These are phyloP conservation scores for Anas platyrhynchos DNA, from an alignment of 2,113 vertebrate genomes.

Conservation along the genomic window DNA sequence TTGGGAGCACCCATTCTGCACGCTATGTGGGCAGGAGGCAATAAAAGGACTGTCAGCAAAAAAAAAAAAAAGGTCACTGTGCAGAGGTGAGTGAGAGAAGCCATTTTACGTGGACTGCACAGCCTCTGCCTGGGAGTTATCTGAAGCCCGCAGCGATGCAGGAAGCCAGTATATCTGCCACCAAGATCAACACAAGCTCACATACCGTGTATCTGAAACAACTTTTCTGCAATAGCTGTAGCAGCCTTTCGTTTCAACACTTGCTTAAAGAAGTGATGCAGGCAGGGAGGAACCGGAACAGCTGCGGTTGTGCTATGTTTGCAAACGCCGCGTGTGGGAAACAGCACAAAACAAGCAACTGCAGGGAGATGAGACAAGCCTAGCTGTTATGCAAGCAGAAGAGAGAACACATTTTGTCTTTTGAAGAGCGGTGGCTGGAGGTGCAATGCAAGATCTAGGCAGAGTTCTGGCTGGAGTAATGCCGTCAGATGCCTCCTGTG, in stretches of 20 bases:
- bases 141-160: neutral
- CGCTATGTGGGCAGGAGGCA: neutral
- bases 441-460: neutral
- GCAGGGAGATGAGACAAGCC: neutral
- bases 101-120: neutral
- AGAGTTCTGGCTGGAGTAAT: neutral
- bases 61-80: fast-evolving
- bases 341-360: neutral
- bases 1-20: neutral
- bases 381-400: fast-evolving
- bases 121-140: neutral
- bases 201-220: neutral
- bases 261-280: fast-evolving
- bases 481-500: neutral
- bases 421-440: neutral
- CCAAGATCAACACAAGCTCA: fast-evolving
- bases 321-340: neutral
- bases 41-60: neutral
- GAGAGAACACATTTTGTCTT: neutral
- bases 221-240: neutral
- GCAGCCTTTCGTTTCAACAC: neutral
- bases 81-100: neutral
- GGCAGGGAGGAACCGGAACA: neutral
- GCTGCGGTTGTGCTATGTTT: neutral
- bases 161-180: neutral